phyloP scores from a whole-genome alignment of 2,797 vertebrate genomes.

The Oreonectes daqikongensis region DNA sequence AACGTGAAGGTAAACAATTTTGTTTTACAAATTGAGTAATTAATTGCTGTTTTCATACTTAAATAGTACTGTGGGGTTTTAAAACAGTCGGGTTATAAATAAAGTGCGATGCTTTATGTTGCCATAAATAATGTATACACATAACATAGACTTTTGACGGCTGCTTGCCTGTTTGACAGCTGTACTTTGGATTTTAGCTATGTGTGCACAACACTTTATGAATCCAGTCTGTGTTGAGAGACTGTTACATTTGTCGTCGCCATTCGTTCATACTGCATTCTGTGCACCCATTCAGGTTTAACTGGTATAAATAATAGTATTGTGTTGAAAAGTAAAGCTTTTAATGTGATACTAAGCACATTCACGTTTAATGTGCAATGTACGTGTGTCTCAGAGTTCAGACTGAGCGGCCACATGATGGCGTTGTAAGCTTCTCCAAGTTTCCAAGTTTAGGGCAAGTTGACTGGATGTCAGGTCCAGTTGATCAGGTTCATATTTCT shows the following conservation, averaged over 20 bases:
- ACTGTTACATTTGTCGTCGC: background rate
- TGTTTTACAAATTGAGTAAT: background rate
- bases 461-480: background rate
- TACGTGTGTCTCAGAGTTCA: background rate
- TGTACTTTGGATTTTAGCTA: background rate
- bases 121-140: background rate
- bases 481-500: background rate
- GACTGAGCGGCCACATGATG: constrained; percentile 66
- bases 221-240: background rate
- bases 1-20: constrained; percentile 35
- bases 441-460: background rate
- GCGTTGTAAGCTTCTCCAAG: constrained; percentile 40
- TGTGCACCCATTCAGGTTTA: background rate
- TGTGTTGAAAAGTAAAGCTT: background rate
- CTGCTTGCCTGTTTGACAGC: no score
- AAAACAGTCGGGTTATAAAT: background rate
- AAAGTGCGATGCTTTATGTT: background rate
- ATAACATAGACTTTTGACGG: no score
- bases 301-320: background rate
- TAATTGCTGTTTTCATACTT: background rate
- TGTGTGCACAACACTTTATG: background rate
- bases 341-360: background rate
- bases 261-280: background rate
- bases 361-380: background rate
- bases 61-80: background rate